A percentile compares a stretch with the other conserved stretches of the same genome.
Evolutionary conservation across 2,888 invertebrate species (phyloP).

Genomic region (Caenorhabditis sp.): DNA sequence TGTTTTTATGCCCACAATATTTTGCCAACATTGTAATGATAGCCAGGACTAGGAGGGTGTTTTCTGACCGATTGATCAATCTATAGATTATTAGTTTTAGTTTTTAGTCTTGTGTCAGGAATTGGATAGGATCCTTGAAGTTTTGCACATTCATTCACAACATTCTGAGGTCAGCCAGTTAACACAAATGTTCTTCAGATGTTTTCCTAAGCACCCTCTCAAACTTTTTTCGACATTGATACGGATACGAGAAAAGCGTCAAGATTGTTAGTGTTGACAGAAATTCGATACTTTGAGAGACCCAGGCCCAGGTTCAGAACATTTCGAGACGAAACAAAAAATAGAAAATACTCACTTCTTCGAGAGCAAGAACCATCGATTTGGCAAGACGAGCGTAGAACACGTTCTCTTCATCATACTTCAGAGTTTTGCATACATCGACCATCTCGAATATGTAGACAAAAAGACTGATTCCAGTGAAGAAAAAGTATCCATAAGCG

Average conservation of each 20-base stretch:
- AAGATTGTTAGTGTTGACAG: slow-evolving; percentile 37
- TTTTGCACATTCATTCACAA: not conserved
- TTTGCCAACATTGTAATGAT: slow-evolving; percentile 58
- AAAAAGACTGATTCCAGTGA: slow-evolving; percentile 80
- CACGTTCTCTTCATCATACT: slow-evolving; percentile 82
- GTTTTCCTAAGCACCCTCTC: slow-evolving; percentile 7
- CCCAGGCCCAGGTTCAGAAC: slow-evolving; percentile 20
- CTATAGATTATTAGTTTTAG: slow-evolving; percentile 12
- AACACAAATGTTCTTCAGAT: slow-evolving; percentile 54
- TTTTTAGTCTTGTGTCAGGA: not conserved
- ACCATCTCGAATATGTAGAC: slow-evolving; percentile 82
- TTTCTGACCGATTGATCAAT: slow-evolving; percentile 55
- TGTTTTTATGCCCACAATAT: slow-evolving; percentile 62
- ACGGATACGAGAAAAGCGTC: slow-evolving; percentile 29
- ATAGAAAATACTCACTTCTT: slow-evolving; percentile 78
- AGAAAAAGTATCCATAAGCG: slow-evolving; percentile 82
- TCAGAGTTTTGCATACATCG: slow-evolving; percentile 82
- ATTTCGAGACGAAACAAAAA: slow-evolving; percentile 14
- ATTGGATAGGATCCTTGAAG: not conserved
- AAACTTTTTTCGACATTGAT: slow-evolving; percentile 34
- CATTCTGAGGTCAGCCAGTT: slow-evolving; percentile 22
- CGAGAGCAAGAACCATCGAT: slow-evolving; percentile 81
- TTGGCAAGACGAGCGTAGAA: slow-evolving; percentile 83
- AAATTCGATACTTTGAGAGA: slow-evolving; percentile 38
- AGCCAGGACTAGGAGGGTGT: slow-evolving; percentile 34